Evolutionary conservation across 1,140 invertebrate species (phyloP), one percentile per base, ranked within the genome.

Genomic region (Holotrichia oblita): DNA sequence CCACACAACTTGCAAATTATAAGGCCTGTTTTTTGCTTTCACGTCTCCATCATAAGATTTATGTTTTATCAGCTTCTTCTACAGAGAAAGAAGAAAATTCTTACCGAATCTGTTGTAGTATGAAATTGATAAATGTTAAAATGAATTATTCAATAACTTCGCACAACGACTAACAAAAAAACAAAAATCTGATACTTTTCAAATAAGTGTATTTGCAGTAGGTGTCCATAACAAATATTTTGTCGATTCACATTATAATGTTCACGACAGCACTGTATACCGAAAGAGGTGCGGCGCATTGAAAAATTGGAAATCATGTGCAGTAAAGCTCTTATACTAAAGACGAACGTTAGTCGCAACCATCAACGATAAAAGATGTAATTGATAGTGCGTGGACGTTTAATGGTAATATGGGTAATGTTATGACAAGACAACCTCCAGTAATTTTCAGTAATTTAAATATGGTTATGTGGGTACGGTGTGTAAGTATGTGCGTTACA

Each of bases 351-450:
- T 55, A 55, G 48, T 55, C 48, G 48, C 48, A n/a, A 55, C 17
- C 48, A 55, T 55, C 48, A n/a, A n/a, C 48, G 12, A 55, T 55
- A 55, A 55, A 55, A 14, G 48, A 55, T 55, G 48, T 55, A 55
- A 55, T 55, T 55, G 48, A 55, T 55, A 55, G 48, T 17, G 48
- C 48, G 14, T 55, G 48, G 48, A 55, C n/a, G 17, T 55, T 55
- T 17, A 55, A 34, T 34, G 27, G 27, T 34, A 34, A 55, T 55
- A 55, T 55, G 17, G 48, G 14, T 55, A 55, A 55, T 55, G 48
- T 55, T 55, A 55, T 55, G 48, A 55, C 48, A 55, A 55, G 48
- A 55, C 48, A 55, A 17, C 48, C 27, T 34, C 27, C 27, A 34
- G 27, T 34, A 34, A 34, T 55, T 55, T 55, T 55, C n/a, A 17